Evolutionary conservation across 2,797 vertebrate species (phyloP).

Genomic region (Fratercula arctica): DNA sequence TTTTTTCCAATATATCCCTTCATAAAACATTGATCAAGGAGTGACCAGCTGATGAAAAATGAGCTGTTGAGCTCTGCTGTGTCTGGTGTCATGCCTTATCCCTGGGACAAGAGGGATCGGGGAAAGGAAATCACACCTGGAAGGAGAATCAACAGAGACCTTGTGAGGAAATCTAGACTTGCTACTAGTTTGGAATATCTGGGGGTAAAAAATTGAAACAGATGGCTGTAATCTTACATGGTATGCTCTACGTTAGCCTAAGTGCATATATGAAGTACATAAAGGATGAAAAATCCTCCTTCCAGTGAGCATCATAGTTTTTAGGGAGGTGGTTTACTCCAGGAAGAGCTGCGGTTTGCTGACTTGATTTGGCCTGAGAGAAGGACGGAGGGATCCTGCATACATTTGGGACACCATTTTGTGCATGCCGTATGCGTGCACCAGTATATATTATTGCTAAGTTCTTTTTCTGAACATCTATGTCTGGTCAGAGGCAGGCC

Average conservation of each 20-base stretch:
- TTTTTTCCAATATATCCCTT: neutral
- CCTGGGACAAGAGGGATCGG: neutral
- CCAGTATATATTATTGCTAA: neutral
- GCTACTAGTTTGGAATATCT: neutral
- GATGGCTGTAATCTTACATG: neutral
- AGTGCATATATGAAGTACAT: neutral
- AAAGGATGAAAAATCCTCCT: neutral
- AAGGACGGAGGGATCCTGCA: neutral
- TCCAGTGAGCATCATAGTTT: neutral
- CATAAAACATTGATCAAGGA: slow-evolving; percentile 1
- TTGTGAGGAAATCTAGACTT: neutral
- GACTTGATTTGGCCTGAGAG: neutral
- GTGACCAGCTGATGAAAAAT: neutral
- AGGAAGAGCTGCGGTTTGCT: neutral
- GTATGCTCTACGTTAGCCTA: neutral
- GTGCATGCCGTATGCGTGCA: neutral
- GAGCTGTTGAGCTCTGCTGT: neutral
- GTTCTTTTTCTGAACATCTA: neutral
- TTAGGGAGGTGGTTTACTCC: neutral
- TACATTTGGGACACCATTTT: neutral
- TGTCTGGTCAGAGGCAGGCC: neutral
- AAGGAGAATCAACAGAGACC: neutral
- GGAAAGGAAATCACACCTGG: neutral
- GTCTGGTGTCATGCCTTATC: neutral
- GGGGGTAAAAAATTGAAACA: neutral